These are phyloP conservation scores for Grantiella picta DNA, from an alignment of 2,113 vertebrate genomes.

Conservation along the genomic window DNA sequence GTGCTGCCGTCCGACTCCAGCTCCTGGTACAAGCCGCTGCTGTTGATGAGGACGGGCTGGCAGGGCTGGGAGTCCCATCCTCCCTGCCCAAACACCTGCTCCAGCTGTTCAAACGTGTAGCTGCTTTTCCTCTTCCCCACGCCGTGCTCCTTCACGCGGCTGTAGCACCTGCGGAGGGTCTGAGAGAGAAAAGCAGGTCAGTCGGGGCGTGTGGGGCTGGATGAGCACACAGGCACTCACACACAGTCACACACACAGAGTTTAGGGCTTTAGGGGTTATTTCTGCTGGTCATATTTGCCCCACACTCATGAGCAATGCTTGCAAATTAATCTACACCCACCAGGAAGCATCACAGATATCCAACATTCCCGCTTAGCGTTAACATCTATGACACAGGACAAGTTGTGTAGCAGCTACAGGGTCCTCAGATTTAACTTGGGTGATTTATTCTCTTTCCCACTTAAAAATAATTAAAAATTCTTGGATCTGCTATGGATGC, in stretches of 20 bases:
- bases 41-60: conserved; percentile 97
- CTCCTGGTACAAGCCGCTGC: conserved; percentile 97
- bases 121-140: conserved; percentile 98
- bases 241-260: conserved; percentile 50
- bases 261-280: not conserved
- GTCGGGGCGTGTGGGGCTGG: not conserved
- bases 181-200: conserved; percentile 59
- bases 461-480: not conserved
- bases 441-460: not conserved
- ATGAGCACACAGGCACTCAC: not conserved
- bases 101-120: conserved; percentile 98
- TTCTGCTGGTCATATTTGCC: not conserved
- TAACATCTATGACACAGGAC: not conserved
- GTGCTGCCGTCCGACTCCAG: conserved; percentile 97
- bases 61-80: conserved; percentile 98
- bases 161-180: conserved; percentile 97
- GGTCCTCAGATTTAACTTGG: not conserved
- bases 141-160: conserved; percentile 97
- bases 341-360: conserved; percentile 32
- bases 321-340: conserved; percentile 47
- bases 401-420: not conserved
- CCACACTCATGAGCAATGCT: conserved; percentile 38
- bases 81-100: conserved; percentile 97
- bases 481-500: not conserved
- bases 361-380: not conserved